phyloP scores from a whole-genome alignment of 92 coral and sea anemone genomes.

The Ricordea florida region DNA sequence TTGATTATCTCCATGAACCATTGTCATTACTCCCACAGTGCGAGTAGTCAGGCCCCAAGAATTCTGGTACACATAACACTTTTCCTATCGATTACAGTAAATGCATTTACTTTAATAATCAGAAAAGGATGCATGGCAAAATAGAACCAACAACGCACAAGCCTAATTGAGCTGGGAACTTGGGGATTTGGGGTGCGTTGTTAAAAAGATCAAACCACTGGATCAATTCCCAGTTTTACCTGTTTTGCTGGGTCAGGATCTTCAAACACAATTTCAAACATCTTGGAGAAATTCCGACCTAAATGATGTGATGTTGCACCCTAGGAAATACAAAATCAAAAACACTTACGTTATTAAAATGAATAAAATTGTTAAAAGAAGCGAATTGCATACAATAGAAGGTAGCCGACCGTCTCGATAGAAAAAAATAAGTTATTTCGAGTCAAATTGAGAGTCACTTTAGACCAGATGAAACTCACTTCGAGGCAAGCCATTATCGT shows the following conservation, averaged over 20 bases:
- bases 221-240: no score
- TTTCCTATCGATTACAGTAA: conserved; percentile 55
- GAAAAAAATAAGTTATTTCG: no score
- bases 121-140: no score
- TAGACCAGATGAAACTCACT: no score
- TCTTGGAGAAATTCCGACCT: conserved; percentile 98
- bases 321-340: conserved; percentile 17
- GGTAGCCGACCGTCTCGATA: no score
- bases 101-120: not conserved
- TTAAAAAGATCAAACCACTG: no score
- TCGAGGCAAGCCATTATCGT: no score
- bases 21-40: conserved; percentile 92
- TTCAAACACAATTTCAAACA: conserved; percentile 97
- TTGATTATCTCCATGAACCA: conserved; percentile 95
- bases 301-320: conserved; percentile 97
- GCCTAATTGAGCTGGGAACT: no score
- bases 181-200: no score
- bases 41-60: conserved; percentile 99
- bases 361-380: not conserved
- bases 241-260: conserved; percentile 89
- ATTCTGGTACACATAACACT: conserved; percentile 88
- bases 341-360: not conserved
- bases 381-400: not conserved
- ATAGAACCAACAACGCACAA: no score
- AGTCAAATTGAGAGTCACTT: no score